These are phyloP conservation scores for Papilio helenus DNA, from an alignment of 1,140 invertebrate species.

Conservation along the genomic window DNA sequence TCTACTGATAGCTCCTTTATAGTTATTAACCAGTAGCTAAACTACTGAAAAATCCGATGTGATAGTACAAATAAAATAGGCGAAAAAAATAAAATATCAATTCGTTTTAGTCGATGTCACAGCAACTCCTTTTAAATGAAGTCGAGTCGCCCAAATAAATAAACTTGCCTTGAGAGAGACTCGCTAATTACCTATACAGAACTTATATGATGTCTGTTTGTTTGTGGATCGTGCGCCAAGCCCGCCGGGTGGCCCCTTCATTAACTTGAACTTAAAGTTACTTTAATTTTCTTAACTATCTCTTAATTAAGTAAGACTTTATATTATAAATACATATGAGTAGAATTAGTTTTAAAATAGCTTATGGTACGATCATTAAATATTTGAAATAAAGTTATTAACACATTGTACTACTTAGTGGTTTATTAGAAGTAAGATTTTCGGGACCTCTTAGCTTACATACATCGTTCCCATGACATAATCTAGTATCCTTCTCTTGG, in stretches of 20 bases:
- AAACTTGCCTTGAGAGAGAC: slow-evolving; percentile 65
- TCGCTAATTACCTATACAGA: slow-evolving; percentile 72
- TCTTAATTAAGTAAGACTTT: slow-evolving; percentile 15
- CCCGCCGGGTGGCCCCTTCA: slow-evolving; percentile 3
- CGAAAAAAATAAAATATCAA: slow-evolving; percentile 55
- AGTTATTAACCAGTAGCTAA: too few relatives aligned
- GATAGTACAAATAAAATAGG: too few relatives aligned
- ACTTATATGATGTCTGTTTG: slow-evolving; percentile 43
- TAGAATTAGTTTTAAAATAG: neutral
- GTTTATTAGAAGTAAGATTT: too few relatives aligned
- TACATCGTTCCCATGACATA: too few relatives aligned
- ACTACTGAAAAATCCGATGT: too few relatives aligned
- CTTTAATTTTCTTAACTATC: slow-evolving; percentile 37
- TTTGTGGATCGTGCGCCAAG: slow-evolving; percentile 19
- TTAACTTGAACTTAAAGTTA: slow-evolving; percentile 27
- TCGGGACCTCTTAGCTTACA: too few relatives aligned
- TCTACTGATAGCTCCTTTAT: too few relatives aligned
- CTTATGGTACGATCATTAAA: too few relatives aligned
- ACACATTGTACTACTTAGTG: too few relatives aligned
- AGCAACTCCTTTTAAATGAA: slow-evolving; percentile 64
- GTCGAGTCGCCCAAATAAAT: slow-evolving; percentile 72
- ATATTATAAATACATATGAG: neutral
- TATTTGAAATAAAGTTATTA: too few relatives aligned
- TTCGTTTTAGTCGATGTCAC: slow-evolving; percentile 39
- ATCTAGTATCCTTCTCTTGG: too few relatives aligned